Conservation (phyloP, 2,797 vertebrate species). For the Sebastolobus altivelis region DNA sequence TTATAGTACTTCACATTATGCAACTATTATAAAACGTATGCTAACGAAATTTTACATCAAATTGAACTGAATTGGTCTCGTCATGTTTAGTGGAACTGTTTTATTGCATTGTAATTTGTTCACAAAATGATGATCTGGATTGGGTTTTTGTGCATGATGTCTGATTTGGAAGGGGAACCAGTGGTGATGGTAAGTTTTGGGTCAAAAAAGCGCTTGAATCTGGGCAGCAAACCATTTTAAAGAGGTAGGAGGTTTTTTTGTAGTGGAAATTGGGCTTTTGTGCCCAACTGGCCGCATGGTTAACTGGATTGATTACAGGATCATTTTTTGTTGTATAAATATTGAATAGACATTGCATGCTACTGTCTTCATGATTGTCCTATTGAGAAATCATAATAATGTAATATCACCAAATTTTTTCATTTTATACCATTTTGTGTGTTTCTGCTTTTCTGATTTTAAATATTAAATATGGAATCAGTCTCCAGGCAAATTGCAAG, state of each 20-base stretch:
- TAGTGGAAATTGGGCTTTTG: conserved; percentile 21
- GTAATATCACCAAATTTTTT: conserved; percentile 3
- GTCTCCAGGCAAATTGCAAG: neutral
- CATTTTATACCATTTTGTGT: neutral
- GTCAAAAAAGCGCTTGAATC: conserved; percentile 74
- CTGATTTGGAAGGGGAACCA: conserved; percentile 75
- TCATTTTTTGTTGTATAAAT: conserved; percentile 19
- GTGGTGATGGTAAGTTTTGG: conserved; percentile 82
- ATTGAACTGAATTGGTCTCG: conserved; percentile 2
- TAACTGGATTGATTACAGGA: conserved; percentile 25
- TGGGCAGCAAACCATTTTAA: conserved; percentile 72
- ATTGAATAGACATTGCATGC: conserved; percentile 55
- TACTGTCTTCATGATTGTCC: conserved; percentile 24
- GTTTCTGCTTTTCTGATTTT: conserved; percentile 10
- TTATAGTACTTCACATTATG: neutral
- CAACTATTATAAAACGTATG: conserved; percentile 1
- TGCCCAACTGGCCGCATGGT: conserved; percentile 41
- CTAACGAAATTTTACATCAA: neutral
- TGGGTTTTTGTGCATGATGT: conserved; percentile 75
- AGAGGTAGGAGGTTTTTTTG: conserved; percentile 83
- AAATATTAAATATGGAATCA: neutral
- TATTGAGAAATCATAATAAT: neutral
- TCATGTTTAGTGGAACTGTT: conserved; percentile 4
- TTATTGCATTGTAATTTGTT: conserved; percentile 66
- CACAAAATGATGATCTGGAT: conserved; percentile 72